Evolutionary conservation across 2,797 vertebrate genomes (phyloP).

Genomic region (Kryptopterus vitreolus): DNA sequence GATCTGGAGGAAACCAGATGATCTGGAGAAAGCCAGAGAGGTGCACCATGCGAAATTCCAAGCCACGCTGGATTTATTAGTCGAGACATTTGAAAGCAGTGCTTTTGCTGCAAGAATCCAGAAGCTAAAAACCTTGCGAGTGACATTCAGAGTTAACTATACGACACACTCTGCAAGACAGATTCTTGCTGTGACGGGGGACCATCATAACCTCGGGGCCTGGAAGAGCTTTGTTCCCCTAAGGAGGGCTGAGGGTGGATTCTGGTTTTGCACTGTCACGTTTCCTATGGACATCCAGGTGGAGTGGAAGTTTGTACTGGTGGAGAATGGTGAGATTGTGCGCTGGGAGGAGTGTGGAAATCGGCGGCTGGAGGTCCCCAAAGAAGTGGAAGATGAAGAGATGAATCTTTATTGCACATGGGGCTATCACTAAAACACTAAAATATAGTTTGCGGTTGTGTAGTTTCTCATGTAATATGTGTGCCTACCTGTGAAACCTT

Average conservation of each 20-base stretch:
- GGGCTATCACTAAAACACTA: conserved; percentile 66
- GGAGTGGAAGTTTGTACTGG: conserved; percentile 91
- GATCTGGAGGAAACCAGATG: conserved; percentile 1
- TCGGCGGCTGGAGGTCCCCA: conserved; percentile 73
- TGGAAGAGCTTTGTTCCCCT: conserved; percentile 83
- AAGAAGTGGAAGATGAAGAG: conserved; percentile 66
- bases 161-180: conserved; percentile 72
- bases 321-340: conserved; percentile 81
- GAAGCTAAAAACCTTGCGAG: conserved; percentile 11
- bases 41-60: background rate
- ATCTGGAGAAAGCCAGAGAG: conserved; percentile 1
- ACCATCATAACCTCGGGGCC: conserved; percentile 80
- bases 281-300: conserved; percentile 78
- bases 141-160: conserved; percentile 88
- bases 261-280: conserved; percentile 78
- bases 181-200: conserved; percentile 81
- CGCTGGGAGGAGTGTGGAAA: conserved; percentile 94
- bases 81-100: background rate
- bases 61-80: background rate
- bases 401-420: conserved; percentile 79
- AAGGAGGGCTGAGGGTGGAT: conserved; percentile 72
- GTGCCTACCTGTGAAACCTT: background rate
- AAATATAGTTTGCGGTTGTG: background rate
- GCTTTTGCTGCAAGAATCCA: background rate
- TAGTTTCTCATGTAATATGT: background rate